Evolutionary conservation across 1,140 invertebrate genomes (phyloP).

Genomic region (Teleogryllus occipitalis): DNA sequence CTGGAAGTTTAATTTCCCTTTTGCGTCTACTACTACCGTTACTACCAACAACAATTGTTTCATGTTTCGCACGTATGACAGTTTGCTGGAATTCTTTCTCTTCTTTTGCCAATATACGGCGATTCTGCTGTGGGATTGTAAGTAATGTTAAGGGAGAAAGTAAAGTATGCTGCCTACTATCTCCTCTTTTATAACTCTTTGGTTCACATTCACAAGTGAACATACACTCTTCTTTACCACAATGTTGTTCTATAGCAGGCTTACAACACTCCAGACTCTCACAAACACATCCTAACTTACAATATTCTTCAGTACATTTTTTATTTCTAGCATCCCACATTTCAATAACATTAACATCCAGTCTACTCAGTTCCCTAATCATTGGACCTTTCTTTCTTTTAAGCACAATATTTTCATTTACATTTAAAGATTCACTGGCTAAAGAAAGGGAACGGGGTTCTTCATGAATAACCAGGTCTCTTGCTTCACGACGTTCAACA

Average conservation of each 20-base stretch:
- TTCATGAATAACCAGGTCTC: constrained; percentile 24
- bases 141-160: background rate
- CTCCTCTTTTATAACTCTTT: background rate
- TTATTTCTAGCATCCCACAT: constrained; percentile 29
- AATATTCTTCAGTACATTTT: constrained; percentile 31
- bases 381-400: constrained; percentile 24
- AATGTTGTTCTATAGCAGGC: constrained; percentile 31
- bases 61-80: constrained; percentile 35
- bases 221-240: constrained; percentile 38
- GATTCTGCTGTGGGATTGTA: background rate
- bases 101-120: constrained; percentile 33
- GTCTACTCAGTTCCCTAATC: constrained; percentile 32
- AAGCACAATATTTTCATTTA: constrained; percentile 16
- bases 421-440: constrained; percentile 23
- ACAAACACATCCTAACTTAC: constrained; percentile 41
- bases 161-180: background rate
- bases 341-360: constrained; percentile 37
- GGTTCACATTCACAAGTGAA: constrained; percentile 37
- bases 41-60: constrained; percentile 35
- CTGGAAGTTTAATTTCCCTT: constrained; percentile 32
- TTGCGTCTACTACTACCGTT: constrained; percentile 29
- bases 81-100: constrained; percentile 40
- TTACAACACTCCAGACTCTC: constrained; percentile 30
- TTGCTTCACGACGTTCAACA: constrained; percentile 33
- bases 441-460: constrained; percentile 11